Evolutionary conservation across 1,140 invertebrate species (phyloP).

Genomic region (Megathymus violae): DNA sequence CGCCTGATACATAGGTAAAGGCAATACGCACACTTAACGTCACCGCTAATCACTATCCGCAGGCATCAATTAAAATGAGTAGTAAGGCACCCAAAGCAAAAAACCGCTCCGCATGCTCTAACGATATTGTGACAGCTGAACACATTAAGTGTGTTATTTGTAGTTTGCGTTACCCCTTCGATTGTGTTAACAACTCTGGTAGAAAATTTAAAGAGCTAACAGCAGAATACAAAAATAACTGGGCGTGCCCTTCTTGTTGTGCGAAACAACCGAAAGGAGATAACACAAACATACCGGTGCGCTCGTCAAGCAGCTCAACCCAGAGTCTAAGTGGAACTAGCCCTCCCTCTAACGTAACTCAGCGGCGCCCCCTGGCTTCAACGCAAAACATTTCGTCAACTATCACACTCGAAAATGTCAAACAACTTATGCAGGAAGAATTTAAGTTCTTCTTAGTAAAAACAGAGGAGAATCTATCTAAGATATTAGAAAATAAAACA

Average conservation of each 20-base stretch:
- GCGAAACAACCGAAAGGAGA: constrained; percentile 26
- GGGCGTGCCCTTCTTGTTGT: constrained; percentile 13
- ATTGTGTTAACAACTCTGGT: neutral
- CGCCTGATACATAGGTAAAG: too few relatives aligned
- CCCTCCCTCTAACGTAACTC: neutral
- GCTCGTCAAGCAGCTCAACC: neutral
- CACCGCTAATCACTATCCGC: too few relatives aligned
- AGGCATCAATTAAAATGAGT: too few relatives aligned
- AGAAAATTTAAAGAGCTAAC: constrained; percentile 19
- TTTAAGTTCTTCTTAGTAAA: constrained; percentile 4
- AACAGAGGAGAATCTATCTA: constrained; percentile 21
- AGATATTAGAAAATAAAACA: constrained; percentile 15
- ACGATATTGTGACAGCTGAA: neutral
- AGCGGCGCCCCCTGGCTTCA: neutral
- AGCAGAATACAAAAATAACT: constrained; percentile 8
- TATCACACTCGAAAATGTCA: neutral
- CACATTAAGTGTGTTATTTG: constrained; percentile 21
- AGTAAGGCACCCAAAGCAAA: constrained; percentile 14
- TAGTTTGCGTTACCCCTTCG: constrained; percentile 13
- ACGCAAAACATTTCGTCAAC: neutral
- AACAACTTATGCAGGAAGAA: constrained; percentile 21
- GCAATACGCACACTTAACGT: too few relatives aligned
- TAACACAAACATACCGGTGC: constrained; percentile 23
- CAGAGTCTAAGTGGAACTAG: too few relatives aligned
- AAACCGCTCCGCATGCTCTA: constrained; percentile 21